Percentiles rank a stretch among this genome's conserved stretches.
Evolutionary conservation across 2,888 invertebrate species (phyloP).

Genomic region (Ethmia dodecea): DNA sequence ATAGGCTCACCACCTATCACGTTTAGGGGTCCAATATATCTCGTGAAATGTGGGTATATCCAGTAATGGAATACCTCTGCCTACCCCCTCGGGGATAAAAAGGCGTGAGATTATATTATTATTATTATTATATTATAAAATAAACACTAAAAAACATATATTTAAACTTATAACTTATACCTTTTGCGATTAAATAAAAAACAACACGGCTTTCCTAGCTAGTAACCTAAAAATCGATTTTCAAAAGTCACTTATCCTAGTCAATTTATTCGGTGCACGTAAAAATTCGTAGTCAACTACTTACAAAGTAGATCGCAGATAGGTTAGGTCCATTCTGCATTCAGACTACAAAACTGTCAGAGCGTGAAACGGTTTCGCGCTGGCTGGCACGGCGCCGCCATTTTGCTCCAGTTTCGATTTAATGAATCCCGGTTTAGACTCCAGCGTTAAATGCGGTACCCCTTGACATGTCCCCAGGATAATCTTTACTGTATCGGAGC

Average conservation of each 20-base stretch:
- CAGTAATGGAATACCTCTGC: too few relatives aligned
- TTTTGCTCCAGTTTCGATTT: slow-evolving; percentile 57
- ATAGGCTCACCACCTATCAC: too few relatives aligned
- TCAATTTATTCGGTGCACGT: slow-evolving; percentile 2
- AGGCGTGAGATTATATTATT: too few relatives aligned
- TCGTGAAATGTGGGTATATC: too few relatives aligned
- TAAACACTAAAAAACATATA: too few relatives aligned
- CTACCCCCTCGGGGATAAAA: too few relatives aligned
- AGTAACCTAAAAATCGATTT: too few relatives aligned
- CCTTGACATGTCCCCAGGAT: slow-evolving; percentile 31
- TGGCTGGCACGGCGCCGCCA: slow-evolving; percentile 46
- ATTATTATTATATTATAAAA: too few relatives aligned
- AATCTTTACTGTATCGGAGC: slow-evolving; percentile 31
- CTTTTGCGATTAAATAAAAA: too few relatives aligned
- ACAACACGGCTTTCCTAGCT: too few relatives aligned
- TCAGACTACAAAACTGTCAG: slow-evolving; percentile 53
- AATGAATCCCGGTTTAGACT: slow-evolving; percentile 51
- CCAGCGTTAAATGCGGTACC: slow-evolving; percentile 41
- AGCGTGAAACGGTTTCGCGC: slow-evolving; percentile 55
- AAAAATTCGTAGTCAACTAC: slow-evolving; percentile 9
- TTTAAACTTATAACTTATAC: too few relatives aligned
- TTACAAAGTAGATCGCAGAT: slow-evolving; percentile 30
- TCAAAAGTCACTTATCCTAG: not conserved
- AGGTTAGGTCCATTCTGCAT: slow-evolving; percentile 50
- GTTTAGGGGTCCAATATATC: too few relatives aligned